Conservation (phyloP, 2,888 invertebrate genomes). For the Cheilosia pagana region DNA sequence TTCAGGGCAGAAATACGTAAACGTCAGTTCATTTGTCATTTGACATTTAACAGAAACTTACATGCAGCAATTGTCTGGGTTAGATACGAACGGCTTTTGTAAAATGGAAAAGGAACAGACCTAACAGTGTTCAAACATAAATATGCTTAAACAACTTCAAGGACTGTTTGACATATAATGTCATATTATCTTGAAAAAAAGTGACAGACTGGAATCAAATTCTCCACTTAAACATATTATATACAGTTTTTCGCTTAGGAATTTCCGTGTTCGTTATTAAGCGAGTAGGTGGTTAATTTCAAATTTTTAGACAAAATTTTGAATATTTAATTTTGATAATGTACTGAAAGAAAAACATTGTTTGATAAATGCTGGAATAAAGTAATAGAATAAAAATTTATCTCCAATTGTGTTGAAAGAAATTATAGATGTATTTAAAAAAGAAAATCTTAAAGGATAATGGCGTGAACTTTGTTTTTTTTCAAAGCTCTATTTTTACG, state of each 20-base stretch:
- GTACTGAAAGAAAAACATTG: slow-evolving; percentile 50
- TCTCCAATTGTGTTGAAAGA: slow-evolving; percentile 41
- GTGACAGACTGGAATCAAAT: slow-evolving; percentile 10
- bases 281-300: slow-evolving; percentile 13
- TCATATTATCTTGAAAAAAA: too few species aligned
- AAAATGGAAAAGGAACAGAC: too few species aligned
- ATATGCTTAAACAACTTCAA: too few species aligned
- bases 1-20: too few species aligned
- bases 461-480: slow-evolving; percentile 77
- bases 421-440: slow-evolving; percentile 13
- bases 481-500: slow-evolving; percentile 47
- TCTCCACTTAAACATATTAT: background rate
- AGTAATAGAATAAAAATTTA: slow-evolving; percentile 14
- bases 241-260: slow-evolving; percentile 5
- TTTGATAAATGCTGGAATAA: slow-evolving; percentile 26
- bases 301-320: slow-evolving; percentile 36
- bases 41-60: too few species aligned
- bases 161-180: background rate
- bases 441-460: slow-evolving; percentile 51
- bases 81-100: too few species aligned
- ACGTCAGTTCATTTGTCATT: too few species aligned
- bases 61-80: too few species aligned
- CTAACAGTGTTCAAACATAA: too few species aligned
- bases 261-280: slow-evolving; percentile 9
- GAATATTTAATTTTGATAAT: slow-evolving; percentile 33